A percentile compares a stretch with the other conserved stretches of the same genome.
phyloP scores from a whole-genome alignment of 2,888 invertebrate genomes.

The Iselma pallidipennis region DNA sequence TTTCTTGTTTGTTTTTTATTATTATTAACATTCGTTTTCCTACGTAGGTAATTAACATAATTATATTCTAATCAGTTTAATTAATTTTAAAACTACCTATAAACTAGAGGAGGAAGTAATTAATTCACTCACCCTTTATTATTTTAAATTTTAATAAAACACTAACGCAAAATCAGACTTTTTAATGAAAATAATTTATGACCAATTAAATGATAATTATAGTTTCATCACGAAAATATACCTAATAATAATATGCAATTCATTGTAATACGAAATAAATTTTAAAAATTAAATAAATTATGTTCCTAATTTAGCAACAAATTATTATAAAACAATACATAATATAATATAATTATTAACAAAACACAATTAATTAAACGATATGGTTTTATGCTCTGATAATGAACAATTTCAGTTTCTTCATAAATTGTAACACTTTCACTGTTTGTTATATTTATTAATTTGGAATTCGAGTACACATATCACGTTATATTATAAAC shows the following conservation, averaged over 20 bases:
- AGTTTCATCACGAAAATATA: not conserved
- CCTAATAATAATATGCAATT: too few relatives aligned
- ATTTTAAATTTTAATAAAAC: not conserved
- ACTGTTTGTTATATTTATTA: not conserved
- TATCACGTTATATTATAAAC: not conserved
- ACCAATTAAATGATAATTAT: not conserved
- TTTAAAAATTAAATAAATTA: not conserved
- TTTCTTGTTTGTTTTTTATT: too few relatives aligned
- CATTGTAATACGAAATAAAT: too few relatives aligned
- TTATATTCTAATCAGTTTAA: too few relatives aligned
- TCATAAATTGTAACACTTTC: not conserved
- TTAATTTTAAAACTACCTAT: not conserved
- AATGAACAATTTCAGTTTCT: conserved; percentile 2
- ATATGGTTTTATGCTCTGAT: conserved; percentile 5
- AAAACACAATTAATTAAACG: conserved; percentile 5
- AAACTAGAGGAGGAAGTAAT: not conserved
- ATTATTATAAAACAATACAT: not conserved
- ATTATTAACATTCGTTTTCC: too few relatives aligned
- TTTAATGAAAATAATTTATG: not conserved
- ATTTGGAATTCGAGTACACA: not conserved
- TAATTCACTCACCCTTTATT: not conserved
- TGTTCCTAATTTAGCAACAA: not conserved
- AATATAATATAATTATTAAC: not conserved
- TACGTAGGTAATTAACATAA: too few relatives aligned
- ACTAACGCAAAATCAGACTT: not conserved